Evolutionary conservation across 1,140 invertebrate genomes (phyloP).

Genomic region (Drosophila willistoni): DNA sequence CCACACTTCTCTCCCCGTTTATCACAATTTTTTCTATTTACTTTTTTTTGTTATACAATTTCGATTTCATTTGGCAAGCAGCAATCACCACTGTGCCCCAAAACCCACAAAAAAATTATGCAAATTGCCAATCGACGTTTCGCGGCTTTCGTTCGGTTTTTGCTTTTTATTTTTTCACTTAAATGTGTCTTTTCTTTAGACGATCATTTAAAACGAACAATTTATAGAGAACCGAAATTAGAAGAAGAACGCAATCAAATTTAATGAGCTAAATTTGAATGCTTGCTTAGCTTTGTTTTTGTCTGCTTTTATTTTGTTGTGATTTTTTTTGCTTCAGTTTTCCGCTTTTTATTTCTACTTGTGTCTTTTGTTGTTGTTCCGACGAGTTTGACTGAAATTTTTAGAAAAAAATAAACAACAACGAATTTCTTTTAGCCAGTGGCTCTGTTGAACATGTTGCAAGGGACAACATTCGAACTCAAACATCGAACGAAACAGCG

Average conservation of each 20-base stretch:
- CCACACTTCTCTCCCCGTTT: background rate
- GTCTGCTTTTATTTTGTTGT: constrained; percentile 17
- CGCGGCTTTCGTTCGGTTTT: constrained; percentile 25
- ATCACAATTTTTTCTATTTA: background rate
- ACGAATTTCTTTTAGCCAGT: too few relatives aligned
- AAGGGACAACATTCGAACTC: too few relatives aligned
- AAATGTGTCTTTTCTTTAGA: background rate
- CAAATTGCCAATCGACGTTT: constrained; percentile 41
- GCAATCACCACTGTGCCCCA: too few relatives aligned
- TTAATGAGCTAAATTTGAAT: background rate
- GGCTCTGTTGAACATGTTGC: too few relatives aligned
- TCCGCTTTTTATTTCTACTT: constrained; percentile 31
- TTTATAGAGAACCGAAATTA: too few relatives aligned
- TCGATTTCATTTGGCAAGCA: constrained; percentile 19
- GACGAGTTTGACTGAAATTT: constrained; percentile 42
- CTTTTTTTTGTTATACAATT: constrained; percentile 58
- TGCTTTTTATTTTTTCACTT: constrained; percentile 7
- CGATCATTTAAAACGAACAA: background rate
- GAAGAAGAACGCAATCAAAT: background rate
- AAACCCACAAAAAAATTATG: constrained; percentile 46
- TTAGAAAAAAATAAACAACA: too few relatives aligned
- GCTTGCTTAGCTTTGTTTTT: background rate
- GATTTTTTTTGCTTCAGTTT: constrained; percentile 31
- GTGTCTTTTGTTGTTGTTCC: constrained; percentile 51
- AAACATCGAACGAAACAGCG: too few relatives aligned